Base-by-base conservation (phyloP, 2,113 vertebrate genomes). In the Pedionomus torquatus region DNA sequence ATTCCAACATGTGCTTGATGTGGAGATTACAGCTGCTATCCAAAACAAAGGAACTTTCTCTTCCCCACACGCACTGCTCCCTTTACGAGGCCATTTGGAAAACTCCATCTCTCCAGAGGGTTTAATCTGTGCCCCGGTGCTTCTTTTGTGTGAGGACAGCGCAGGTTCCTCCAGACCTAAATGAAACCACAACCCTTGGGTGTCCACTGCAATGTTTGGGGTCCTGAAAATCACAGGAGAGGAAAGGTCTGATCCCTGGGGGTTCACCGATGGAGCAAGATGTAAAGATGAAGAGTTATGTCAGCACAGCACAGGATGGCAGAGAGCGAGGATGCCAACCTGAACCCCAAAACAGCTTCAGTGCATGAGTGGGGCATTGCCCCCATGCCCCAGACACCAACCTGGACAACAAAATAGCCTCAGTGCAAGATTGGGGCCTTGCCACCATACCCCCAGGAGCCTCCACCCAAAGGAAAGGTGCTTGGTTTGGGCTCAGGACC, bases 1-100 rank as follows among this genome's bases (percentile, higher is more conserved):
- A 94, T 95, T 97, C 96, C 96, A 94, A 58, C 91, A 86, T 95
- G 91, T 96, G 91, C 95, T 96, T 94, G 96, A 95, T 97, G 96
- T 85, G 94, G 89, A 95, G 97, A 96, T 96, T 96, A 95, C 95
- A 91, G 94, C 97, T 94, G 81, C 96, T 95, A 3, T 80, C 81
- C 93, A 75, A 92, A 96, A 94, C 96, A 96, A 97, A 97, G 91
- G 83, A 95, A 84, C 86, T 96, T 95, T 96, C 83, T 96, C 87
- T 76, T 87, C 94, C 76, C 46, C 31, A 74, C 11, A 52, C 1
- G 3, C 23, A 16, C 78, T 89, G 77, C 77, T 94, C 83, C 72
- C 81, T 94, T 97, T 96, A 95, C 5, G 61, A 96, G 61, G 88
- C 86, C 75, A 83, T 57, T 87, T 91, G 91, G 95, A 96, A 95